Evolutionary conservation across 2,888 invertebrate species (phyloP).

Genomic region (Nemoura dubitans): DNA sequence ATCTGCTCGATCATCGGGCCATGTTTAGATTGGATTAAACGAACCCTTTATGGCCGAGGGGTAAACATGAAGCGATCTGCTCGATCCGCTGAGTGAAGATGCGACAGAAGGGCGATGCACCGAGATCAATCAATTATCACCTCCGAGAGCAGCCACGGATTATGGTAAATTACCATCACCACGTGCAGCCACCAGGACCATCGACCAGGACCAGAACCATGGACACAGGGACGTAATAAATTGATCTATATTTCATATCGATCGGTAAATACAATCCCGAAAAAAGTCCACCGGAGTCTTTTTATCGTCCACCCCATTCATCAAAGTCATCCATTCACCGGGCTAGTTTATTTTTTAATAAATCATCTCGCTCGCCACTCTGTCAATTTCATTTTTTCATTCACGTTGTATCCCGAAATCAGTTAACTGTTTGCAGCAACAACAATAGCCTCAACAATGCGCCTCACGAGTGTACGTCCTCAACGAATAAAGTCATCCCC

Average conservation of each 20-base stretch:
- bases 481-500: conserved; percentile 39
- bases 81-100: neutral
- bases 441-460: conserved; percentile 31
- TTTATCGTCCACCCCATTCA: conserved; percentile 8
- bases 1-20: neutral
- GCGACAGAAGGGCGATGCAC: neutral
- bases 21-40: neutral
- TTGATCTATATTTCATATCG: neutral
- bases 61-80: neutral
- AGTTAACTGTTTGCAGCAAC: conserved; percentile 23
- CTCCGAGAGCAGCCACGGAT: neutral
- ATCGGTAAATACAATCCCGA: neutral
- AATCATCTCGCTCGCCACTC: conserved; percentile 14
- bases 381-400: conserved; percentile 12
- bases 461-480: conserved; percentile 26
- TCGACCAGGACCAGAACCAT: neutral
- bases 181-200: neutral
- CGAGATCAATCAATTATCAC: neutral
- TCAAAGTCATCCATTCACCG: neutral
- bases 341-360: conserved; percentile 3
- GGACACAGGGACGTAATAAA: neutral
- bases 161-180: neutral
- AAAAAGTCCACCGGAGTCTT: conserved; percentile 15
- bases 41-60: neutral
- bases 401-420: conserved; percentile 20